Base-by-base conservation (phyloP, 2,113 vertebrate genomes). In the Pelecanoides urinatrix region DNA sequence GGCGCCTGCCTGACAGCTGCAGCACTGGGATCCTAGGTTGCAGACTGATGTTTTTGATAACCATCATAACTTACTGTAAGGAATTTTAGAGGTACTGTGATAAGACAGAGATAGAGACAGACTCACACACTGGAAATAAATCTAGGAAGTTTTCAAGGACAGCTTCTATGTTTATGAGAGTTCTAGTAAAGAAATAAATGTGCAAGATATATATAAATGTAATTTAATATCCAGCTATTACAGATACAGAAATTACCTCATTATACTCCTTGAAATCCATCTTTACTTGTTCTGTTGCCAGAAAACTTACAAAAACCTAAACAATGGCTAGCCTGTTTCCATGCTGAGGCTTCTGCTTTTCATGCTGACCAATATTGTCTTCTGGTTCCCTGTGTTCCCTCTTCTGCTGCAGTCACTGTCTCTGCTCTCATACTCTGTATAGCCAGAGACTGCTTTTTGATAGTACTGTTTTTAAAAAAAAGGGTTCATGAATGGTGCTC, bases 111-210 rank as follows among this genome's bases (percentile, higher is more conserved):
- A 38, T 4, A 58, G 23, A 73, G 32, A 52, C 12, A 79, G 44
- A 42, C n/a, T 22, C 30, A 75, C 44, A 23, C 16, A 10, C 19
- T 40, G 27, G 18, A 92, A 90, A 86, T 92, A 71, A 93, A 91
- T 90, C 82, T 78, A 26, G 21, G 47, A 77, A 88, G 50, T 58
- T 93, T 95, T 76, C 72, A 75, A 93, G 67, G 83, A 67, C 27
- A 53, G 68, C 44, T 81, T 88, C 68, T 53, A 36, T 77, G 76
- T 78, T 83, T 78, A 78, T 87, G 72, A 74, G 72, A 83, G 23
- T 93, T 84, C 83, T 72, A 74, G 65, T 44, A 81, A 86, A 91
- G 82, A 94, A 94, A 96, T 71, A 90, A 93, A 93, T 80, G 68
- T 63, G 45, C 40, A 38, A 92, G 67, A 90, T 71, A 83, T 40